Percentiles rank a stretch among this genome's conserved stretches.
Evolutionary conservation across 2,797 vertebrate species (phyloP).

Genomic region (Pangasius macronema): DNA sequence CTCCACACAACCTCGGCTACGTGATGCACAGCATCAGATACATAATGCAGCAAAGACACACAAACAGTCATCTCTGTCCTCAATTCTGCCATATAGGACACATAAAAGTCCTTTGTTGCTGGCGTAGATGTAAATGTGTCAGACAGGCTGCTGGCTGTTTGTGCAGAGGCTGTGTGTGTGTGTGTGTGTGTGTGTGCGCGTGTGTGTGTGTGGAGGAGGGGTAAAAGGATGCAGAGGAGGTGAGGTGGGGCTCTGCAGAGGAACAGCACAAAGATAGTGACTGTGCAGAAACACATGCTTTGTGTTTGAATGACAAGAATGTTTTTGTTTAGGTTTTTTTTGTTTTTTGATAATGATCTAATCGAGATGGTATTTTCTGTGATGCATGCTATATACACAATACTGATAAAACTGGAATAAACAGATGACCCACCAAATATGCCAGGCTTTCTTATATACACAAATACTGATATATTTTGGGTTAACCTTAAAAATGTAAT

Average conservation of each 20-base stretch:
- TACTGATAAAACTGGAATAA: background rate
- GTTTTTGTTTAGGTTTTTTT: background rate
- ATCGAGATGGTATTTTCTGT: background rate
- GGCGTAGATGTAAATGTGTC: constrained; percentile 61
- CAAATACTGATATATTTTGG: background rate
- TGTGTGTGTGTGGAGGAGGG: constrained; percentile 14
- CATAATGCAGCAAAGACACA: background rate
- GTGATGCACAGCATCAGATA: background rate
- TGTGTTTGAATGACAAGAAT: constrained; percentile 26
- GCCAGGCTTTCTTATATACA: background rate
- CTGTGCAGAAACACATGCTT: constrained; percentile 73
- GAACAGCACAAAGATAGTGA: constrained; percentile 75
- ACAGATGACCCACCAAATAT: background rate
- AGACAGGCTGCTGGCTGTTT: constrained; percentile 59
- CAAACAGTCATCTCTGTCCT: constrained; percentile 60
- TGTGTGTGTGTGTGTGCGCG: background rate
- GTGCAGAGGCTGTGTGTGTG: constrained; percentile 41
- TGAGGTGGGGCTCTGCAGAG: constrained; percentile 66
- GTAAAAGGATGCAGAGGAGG: constrained; percentile 48
- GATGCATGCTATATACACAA: background rate
- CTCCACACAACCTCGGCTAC: background rate
- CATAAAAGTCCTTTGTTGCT: constrained; percentile 74
- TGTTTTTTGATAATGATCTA: background rate
- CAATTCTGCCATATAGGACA: constrained; percentile 49
- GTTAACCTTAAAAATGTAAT: background rate